Evolutionary conservation across 2,888 invertebrate species (phyloP).

Genomic region (Brachyptera putata): DNA sequence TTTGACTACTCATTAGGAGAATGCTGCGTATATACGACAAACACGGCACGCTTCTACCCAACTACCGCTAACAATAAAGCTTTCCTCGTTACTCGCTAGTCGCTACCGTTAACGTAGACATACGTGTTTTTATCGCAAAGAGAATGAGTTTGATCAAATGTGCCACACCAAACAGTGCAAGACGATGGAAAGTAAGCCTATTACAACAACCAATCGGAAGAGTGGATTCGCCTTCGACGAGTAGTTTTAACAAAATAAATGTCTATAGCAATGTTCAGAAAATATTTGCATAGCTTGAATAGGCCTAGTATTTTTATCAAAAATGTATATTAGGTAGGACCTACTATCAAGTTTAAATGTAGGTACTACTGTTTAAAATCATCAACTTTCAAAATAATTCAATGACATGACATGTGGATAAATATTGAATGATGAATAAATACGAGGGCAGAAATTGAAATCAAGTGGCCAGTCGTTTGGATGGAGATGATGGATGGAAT

Average conservation of each 20-base stretch:
- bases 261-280: conserved; percentile 1
- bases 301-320: not conserved
- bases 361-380: not conserved
- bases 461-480: not conserved
- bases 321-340: no score
- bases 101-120: no score
- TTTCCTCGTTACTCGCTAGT: no score
- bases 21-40: not conserved
- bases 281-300: not conserved
- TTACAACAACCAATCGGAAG: not conserved
- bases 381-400: no score
- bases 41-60: not conserved
- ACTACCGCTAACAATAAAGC: not conserved
- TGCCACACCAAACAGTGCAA: no score
- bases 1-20: conserved; percentile 24
- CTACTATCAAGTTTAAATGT: no score
- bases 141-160: no score
- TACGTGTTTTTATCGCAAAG: no score
- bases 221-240: not conserved
- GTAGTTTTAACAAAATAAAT: not conserved
- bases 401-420: not conserved
- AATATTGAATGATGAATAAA: not conserved
- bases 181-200: no score
- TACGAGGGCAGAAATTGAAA: not conserved
- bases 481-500: not conserved